phyloP scores from a whole-genome alignment of 2,888 invertebrate genomes.

The Willowsia nigromaculata region DNA sequence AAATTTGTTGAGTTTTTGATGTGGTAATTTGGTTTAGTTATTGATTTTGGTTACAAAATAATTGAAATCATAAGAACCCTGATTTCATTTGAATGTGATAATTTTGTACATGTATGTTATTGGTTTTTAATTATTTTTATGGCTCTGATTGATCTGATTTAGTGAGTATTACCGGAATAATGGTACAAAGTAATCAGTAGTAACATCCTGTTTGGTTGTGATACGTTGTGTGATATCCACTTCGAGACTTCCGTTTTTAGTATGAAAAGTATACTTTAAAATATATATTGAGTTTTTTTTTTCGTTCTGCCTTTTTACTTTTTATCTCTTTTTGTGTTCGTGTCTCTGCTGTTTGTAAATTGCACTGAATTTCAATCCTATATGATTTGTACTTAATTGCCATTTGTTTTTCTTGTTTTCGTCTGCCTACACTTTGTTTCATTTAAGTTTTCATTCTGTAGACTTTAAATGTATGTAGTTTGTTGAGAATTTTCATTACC shows the following conservation, averaged over 20 bases:
- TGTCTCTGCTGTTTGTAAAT: constrained; percentile 21
- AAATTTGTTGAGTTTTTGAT: neutral
- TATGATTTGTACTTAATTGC: neutral
- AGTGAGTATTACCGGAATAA: constrained; percentile 69
- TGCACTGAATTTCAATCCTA: no score
- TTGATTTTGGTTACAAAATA: neutral
- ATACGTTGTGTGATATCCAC: constrained; percentile 49
- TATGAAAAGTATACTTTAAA: constrained; percentile 35
- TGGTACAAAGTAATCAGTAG: constrained; percentile 57
- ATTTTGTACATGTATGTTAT: constrained; percentile 1
- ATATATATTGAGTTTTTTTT: constrained; percentile 14
- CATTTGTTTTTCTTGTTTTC: neutral
- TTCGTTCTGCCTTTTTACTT: constrained; percentile 21
- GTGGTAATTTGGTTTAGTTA: neutral
- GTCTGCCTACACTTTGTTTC: neutral
- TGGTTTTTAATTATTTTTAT: constrained; percentile 46
- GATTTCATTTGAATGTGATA: constrained; percentile 8
- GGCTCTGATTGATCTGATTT: constrained; percentile 41
- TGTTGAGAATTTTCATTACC: neutral
- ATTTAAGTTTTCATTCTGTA: neutral
- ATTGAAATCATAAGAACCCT: neutral
- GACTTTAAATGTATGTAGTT: neutral
- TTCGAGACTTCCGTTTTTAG: constrained; percentile 62
- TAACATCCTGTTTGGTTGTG: constrained; percentile 64
- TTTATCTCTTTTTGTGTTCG: constrained; percentile 20